A percentile compares a stretch with the other conserved stretches of the same genome.
Evolutionary conservation across 37 sponge, comb jelly and placozoan genomes (phyloP).

Genomic region (Eunapius fragilis): DNA sequence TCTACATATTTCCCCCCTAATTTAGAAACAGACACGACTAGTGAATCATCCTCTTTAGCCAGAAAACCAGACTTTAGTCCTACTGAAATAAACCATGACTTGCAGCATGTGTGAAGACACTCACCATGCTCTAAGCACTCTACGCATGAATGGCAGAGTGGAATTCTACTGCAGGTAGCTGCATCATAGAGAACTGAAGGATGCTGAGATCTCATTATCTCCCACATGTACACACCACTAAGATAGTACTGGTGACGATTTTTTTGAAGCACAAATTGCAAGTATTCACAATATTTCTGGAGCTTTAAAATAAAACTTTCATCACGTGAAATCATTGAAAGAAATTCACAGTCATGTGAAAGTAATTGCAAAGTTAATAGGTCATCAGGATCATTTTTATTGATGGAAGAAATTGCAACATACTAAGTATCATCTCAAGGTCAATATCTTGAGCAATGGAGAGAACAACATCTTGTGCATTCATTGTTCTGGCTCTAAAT

Average conservation of each 20-base stretch:
- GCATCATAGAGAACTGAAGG: not conserved
- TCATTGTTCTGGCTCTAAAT: not conserved
- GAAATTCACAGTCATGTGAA: not conserved
- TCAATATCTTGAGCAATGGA: not conserved
- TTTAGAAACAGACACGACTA: not conserved
- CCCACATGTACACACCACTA: not conserved
- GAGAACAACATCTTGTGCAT: not conserved
- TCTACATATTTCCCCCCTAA: not conserved
- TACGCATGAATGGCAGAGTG: not conserved
- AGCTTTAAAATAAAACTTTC: not conserved
- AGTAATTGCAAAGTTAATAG: not conserved
- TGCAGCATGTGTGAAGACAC: not conserved
- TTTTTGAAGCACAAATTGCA: not conserved
- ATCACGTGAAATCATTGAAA: not conserved
- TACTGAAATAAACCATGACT: not conserved
- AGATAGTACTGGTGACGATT: not conserved
- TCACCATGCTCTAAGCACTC: not conserved
- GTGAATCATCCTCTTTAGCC: not conserved
- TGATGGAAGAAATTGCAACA: not conserved
- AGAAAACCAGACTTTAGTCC: not conserved
- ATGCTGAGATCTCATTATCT: not conserved
- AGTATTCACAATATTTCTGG: not conserved
- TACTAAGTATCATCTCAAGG: not conserved
- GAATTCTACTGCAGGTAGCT: not conserved
- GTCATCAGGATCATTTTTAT: not conserved